phyloP scores from a whole-genome alignment of 2,797 vertebrate genomes.

The Rhabdomys pumilio region DNA sequence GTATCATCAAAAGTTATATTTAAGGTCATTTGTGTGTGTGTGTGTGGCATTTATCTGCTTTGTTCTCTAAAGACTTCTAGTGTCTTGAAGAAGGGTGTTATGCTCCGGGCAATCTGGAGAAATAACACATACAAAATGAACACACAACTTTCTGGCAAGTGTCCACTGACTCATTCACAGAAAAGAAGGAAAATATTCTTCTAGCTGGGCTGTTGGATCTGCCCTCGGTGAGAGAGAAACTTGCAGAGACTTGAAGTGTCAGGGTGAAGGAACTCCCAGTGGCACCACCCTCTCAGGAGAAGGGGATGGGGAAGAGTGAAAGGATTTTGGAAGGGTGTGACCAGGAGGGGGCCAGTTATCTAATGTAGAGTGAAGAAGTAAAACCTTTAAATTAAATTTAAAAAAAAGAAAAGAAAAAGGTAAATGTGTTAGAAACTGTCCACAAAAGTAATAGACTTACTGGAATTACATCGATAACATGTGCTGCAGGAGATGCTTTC shows the following conservation, averaged over 20 bases:
- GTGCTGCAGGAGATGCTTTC: not conserved
- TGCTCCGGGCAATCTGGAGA: not conserved
- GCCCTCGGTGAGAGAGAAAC: not conserved
- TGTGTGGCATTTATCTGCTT: not conserved
- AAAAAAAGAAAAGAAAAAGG: not conserved
- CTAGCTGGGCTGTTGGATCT: not conserved
- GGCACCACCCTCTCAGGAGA: not conserved
- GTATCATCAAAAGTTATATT: not conserved
- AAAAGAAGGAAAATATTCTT: not conserved
- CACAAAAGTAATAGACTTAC: not conserved
- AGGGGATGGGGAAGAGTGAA: not conserved
- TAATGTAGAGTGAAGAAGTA: not conserved
- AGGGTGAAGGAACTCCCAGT: not conserved
- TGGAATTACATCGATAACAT: not conserved
- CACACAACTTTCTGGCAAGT: not conserved
- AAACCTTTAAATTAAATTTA: not conserved
- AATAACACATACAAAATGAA: not conserved
- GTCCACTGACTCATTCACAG: not conserved
- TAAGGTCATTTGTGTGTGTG: not conserved
- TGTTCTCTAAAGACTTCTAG: not conserved
- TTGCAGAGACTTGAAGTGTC: not conserved
- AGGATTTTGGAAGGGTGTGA: not conserved
- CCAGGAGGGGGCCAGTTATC: not conserved
- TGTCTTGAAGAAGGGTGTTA: not conserved
- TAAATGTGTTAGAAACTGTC: conserved; percentile 23